phyloP scores from a whole-genome alignment of 2,113 vertebrate species.

The Phocoena phocoena region DNA sequence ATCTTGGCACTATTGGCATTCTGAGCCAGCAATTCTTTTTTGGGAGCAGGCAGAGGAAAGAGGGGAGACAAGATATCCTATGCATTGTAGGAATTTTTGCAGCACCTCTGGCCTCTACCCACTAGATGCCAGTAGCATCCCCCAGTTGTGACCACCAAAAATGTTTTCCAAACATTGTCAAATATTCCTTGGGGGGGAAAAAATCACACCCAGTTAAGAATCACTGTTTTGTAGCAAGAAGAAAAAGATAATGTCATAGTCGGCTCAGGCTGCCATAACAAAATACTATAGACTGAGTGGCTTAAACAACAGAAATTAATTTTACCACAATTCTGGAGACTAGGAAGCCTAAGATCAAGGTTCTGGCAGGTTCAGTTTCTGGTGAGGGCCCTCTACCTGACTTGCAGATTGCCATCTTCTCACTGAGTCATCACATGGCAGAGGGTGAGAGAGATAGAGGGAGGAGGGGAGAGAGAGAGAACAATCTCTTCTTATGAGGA shows the following conservation, averaged over 20 bases:
- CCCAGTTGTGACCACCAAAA: neutral
- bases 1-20: neutral
- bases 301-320: neutral
- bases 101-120: neutral
- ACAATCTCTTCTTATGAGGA: neutral
- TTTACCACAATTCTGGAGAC: neutral
- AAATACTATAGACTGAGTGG: neutral
- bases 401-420: neutral
- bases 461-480: rapidly evolving
- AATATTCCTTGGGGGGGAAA: neutral
- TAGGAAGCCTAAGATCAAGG: neutral
- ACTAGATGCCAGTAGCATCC: neutral
- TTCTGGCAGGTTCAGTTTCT: neutral
- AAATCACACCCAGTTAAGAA: neutral
- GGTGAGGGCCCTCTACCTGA: neutral
- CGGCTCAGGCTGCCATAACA: neutral
- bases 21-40: neutral
- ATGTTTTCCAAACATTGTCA: neutral
- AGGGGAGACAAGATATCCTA: rapidly evolving
- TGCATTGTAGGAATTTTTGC: neutral
- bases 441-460: neutral
- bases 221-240: neutral
- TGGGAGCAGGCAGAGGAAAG: neutral
- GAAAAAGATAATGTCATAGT: neutral
- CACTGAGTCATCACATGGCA: neutral